Evolutionary conservation across 2,797 vertebrate species (phyloP).

Genomic region (Decapterus maruadsi): DNA sequence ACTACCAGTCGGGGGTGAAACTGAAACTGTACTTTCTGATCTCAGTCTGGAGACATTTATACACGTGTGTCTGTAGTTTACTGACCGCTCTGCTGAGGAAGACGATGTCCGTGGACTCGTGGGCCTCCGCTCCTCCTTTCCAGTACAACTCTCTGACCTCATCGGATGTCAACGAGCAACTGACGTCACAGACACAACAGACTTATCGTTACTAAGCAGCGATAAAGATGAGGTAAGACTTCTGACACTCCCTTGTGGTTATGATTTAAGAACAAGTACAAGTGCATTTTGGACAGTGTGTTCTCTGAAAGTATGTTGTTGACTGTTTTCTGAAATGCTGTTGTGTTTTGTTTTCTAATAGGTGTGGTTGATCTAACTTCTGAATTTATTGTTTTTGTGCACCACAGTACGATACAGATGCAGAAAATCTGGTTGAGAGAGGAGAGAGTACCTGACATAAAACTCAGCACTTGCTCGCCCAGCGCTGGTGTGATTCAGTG

Average conservation of each 20-base stretch:
- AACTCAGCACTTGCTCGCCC: conserved; percentile 93
- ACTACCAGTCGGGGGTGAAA: background rate
- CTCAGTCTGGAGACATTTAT: background rate
- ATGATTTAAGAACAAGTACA: background rate
- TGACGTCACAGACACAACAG: conserved; percentile 54
- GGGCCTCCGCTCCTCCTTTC: conserved; percentile 90
- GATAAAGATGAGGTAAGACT: background rate
- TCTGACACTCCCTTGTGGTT: background rate
- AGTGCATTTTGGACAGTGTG: background rate
- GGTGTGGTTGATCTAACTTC: background rate
- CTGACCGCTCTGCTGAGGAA: conserved; percentile 87
- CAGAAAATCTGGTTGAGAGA: background rate
- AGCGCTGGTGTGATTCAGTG: conserved; percentile 91
- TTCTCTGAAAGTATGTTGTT: no score
- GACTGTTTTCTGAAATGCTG: no score
- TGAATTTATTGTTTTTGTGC: background rate
- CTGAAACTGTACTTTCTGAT: background rate
- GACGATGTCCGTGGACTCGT: conserved; percentile 90
- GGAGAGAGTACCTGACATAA: conserved; percentile 86
- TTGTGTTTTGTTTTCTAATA: no score
- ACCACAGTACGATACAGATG: background rate
- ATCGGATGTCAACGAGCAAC: conserved; percentile 88
- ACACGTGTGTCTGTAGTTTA: background rate
- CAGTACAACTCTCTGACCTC: conserved; percentile 87
- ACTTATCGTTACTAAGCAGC: no score